A percentile compares a stretch with the other conserved stretches of the same genome.
Evolutionary conservation across 2,888 invertebrate species (phyloP).

Genomic region (Mythimna albipuncta): DNA sequence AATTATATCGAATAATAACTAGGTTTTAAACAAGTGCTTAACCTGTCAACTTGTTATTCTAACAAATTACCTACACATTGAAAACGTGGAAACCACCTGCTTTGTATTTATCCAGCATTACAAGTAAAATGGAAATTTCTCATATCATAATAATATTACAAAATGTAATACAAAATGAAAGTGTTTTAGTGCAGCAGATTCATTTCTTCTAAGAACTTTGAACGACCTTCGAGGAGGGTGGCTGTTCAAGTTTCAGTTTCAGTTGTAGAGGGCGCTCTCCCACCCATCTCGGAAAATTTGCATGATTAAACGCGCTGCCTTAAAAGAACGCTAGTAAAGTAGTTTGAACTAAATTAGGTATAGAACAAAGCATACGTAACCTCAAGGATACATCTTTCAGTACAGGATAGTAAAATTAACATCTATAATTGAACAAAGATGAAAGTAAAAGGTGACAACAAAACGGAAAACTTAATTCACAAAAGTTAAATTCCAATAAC

Average conservation of each 20-base stretch:
- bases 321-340: conserved; percentile 70
- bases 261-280: conserved; percentile 79
- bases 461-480: conserved; percentile 18
- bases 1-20: conserved; percentile 24
- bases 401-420: background rate
- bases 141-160: conserved; percentile 60
- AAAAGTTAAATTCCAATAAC: conserved; percentile 24
- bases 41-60: conserved; percentile 49
- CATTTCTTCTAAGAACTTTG: conserved; percentile 86
- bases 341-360: conserved; percentile 64
- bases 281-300: conserved; percentile 85
- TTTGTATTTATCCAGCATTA: conserved; percentile 45
- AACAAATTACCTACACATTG: conserved; percentile 43
- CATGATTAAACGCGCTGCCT: conserved; percentile 85
- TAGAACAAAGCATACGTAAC: conserved; percentile 35
- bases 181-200: conserved; percentile 85
- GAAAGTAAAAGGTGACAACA: conserved; percentile 24
- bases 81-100: conserved; percentile 47
- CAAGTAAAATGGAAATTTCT: conserved; percentile 55
- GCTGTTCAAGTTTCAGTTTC: conserved; percentile 86
- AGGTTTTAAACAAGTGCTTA: conserved; percentile 40
- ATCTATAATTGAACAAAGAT: background rate
- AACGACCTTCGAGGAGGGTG: conserved; percentile 87
- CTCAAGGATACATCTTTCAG: conserved; percentile 6
- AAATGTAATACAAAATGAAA: conserved; percentile 80